Evolutionary conservation across 2,888 invertebrate genomes (phyloP), one percentile per base, ranked within the genome.

Genomic region (Sepioteuthis lessoniana): DNA sequence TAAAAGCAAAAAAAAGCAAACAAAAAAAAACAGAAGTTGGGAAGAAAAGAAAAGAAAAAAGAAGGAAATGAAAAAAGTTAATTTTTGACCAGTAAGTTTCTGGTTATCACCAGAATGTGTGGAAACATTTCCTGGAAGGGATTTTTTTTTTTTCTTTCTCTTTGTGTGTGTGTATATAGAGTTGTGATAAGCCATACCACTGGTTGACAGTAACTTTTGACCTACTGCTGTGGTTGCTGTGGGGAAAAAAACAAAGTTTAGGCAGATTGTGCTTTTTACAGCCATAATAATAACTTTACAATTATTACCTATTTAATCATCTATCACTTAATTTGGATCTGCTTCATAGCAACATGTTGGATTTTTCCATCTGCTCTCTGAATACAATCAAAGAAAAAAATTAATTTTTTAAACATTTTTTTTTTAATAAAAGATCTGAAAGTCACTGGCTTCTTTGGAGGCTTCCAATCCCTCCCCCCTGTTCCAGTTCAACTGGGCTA

Each of bases 291-390:
- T n/a, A 76, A 76, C n/a, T 76, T 35, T 35, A 55, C 55, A 55
- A 21, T 55, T 55, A 55, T 55, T 55, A 21, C 21, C 55, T 55
- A 55, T 55, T 55, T 55, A 55, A 55, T 7, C 55, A 21, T 55
- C 55, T 55, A 55, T n/a, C 16, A 76, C 10, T 76, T 2, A 19
- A 76, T 76, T 76, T 76, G 76, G 76, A 76, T 76, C 76, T 76
- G 76, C 76, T 76, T 76, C 76, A 76, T 76, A 13, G 76, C 76
- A 10, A 76, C 76, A 76, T 76, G 76, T 76, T 76, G 76, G 76
- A 76, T 76, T 76, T 76, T 76, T 76, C n/a, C 76, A 76, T 76
- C 76, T 76, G 76, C 76, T 76, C 76, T 76, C 76, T 76, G 76
- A 76, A 76, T 76, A 76, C 76, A 76, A 76, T 76, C 76, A 76